Conservation (phyloP, 2,797 vertebrate genomes). For the Bothrops alternatus region DNA sequence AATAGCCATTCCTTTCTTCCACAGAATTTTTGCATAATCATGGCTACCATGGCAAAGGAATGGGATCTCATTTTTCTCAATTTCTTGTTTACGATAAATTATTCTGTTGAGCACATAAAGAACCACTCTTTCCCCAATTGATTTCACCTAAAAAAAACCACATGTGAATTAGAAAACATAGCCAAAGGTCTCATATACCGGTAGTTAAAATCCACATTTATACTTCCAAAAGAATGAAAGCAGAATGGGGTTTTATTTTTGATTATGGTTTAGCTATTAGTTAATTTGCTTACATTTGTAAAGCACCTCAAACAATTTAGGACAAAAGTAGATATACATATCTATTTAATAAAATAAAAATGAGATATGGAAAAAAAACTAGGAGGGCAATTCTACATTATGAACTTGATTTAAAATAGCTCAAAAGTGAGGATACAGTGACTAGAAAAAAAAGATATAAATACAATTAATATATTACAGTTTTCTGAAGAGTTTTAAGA, state of each 20-base stretch:
- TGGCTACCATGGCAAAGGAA: constrained; percentile 84
- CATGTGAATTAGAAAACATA: constrained; percentile 23
- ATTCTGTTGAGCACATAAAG: constrained; percentile 88
- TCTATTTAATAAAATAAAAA: neutral
- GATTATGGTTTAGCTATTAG: neutral
- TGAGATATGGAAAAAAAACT: neutral
- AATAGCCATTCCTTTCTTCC: constrained; percentile 85
- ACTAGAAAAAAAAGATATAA: neutral
- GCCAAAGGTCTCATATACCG: neutral
- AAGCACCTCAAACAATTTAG: neutral
- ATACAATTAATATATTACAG: neutral
- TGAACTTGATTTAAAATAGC: neutral
- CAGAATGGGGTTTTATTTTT: neutral
- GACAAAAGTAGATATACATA: neutral
- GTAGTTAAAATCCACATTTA: neutral
- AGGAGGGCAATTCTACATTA: neutral
- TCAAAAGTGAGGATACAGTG: neutral
- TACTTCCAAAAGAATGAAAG: neutral
- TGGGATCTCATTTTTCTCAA: constrained; percentile 73
- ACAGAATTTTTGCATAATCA: constrained; percentile 85
- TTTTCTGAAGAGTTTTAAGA: neutral
- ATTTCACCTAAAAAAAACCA: constrained; percentile 75
- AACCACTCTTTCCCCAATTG: constrained; percentile 84
- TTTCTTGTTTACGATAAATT: constrained; percentile 86
- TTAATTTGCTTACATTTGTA: neutral